phyloP scores from a whole-genome alignment of 2,797 vertebrate genomes.

The Anguilla pacifica region DNA sequence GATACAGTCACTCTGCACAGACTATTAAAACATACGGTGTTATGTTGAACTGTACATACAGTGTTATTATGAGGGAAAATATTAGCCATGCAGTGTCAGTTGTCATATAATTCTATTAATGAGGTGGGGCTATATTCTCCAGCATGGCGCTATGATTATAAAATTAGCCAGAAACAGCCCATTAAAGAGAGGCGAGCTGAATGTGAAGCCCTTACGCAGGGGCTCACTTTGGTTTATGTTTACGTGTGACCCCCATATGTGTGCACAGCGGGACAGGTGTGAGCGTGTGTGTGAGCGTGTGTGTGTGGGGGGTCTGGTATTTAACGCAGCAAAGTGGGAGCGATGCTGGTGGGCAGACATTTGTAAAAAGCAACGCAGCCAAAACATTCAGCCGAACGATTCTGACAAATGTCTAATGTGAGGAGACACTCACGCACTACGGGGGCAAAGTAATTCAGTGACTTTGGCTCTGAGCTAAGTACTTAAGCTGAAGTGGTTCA shows the following conservation, averaged over 20 bases:
- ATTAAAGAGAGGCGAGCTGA: not conserved
- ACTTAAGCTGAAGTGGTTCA: not conserved
- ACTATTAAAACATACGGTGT: not conserved
- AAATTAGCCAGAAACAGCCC: not conserved
- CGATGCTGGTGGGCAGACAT: not conserved
- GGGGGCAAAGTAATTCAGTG: not conserved
- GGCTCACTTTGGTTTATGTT: not conserved
- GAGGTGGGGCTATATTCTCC: not conserved
- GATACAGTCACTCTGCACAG: not conserved
- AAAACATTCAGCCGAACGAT: not conserved
- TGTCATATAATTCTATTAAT: not conserved
- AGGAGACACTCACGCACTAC: not conserved
- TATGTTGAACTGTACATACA: not conserved
- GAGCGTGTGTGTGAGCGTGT: not conserved
- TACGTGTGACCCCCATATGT: not conserved
- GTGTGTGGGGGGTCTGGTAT: not conserved
- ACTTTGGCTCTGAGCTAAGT: not conserved
- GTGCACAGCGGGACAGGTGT: not conserved
- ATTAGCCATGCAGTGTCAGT: not conserved
- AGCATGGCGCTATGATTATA: not conserved
- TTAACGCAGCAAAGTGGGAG: not conserved
- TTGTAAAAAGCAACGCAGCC: not conserved
- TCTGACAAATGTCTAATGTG: not conserved
- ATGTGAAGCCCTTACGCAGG: not conserved
- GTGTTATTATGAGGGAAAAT: not conserved